These are phyloP conservation scores for Pelecanus crispus DNA, from an alignment of 2,113 vertebrate genomes.

Conservation along the genomic window DNA sequence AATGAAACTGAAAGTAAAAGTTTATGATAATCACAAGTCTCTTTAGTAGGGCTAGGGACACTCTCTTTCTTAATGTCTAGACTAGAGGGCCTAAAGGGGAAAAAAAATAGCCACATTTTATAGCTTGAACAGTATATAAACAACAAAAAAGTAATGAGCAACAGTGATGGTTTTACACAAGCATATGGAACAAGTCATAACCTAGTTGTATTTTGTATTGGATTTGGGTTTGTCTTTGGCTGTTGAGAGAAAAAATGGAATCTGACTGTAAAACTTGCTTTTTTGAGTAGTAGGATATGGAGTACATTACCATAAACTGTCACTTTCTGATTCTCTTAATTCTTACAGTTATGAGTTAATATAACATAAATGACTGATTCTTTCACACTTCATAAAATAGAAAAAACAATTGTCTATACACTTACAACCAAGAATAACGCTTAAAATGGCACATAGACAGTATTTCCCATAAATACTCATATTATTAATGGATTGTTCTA, in stretches of 20 bases:
- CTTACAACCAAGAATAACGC: background rate
- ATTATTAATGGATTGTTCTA: background rate
- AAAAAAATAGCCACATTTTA: background rate
- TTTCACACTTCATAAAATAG: background rate
- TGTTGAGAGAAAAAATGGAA: background rate
- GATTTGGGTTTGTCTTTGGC: background rate
- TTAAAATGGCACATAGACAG: background rate
- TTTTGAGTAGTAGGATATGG: background rate
- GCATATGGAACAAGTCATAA: background rate
- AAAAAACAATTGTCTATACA: background rate
- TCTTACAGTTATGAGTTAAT: background rate
- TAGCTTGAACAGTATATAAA: background rate
- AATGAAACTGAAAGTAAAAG: background rate
- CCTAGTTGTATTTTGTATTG: background rate
- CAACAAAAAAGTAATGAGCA: background rate
- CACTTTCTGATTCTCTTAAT: background rate
- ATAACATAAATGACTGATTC: background rate
- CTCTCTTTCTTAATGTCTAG: background rate
- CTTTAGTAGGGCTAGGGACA: background rate
- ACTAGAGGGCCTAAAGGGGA: background rate
- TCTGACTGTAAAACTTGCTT: background rate
- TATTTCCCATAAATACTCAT: background rate
- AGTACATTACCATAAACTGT: background rate
- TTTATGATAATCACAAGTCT: background rate
- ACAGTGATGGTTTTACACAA: background rate